phyloP scores from a whole-genome alignment of 2,888 invertebrate genomes.

The Drosophila paracracens region DNA sequence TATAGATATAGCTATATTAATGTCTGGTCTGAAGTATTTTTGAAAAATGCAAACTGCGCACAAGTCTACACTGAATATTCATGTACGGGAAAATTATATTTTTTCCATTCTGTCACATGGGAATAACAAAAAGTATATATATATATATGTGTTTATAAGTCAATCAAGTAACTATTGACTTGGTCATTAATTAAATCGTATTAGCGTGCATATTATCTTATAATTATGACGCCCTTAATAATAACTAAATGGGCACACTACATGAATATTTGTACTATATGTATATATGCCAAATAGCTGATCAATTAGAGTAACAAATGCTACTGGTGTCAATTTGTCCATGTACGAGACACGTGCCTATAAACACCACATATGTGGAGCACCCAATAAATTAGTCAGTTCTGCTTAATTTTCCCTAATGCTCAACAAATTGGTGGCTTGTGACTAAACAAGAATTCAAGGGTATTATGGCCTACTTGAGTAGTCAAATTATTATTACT shows the following conservation, averaged over 20 bases:
- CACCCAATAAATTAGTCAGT: constrained; percentile 13
- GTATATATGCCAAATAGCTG: background rate
- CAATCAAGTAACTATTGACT: constrained; percentile 50
- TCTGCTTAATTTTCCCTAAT: background rate
- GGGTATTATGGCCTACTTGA: background rate
- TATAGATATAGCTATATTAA: background rate
- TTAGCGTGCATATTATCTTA: constrained; percentile 50
- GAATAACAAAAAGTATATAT: background rate
- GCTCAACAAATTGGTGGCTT: background rate
- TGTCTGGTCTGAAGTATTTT: constrained; percentile 1
- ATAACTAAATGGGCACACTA: background rate
- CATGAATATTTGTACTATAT: background rate
- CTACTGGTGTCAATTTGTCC: constrained; percentile 28
- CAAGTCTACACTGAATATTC: background rate
- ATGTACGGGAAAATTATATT: background rate
- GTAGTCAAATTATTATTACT: constrained; percentile 11
- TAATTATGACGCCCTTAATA: constrained; percentile 62
- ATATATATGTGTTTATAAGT: constrained; percentile 10
- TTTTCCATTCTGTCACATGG: background rate
- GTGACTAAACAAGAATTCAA: background rate
- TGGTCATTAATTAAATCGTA: constrained; percentile 58
- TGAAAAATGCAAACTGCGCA: constrained; percentile 20
- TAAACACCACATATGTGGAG: constrained; percentile 14
- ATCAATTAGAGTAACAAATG: constrained; percentile 39
- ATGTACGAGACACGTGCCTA: constrained; percentile 4